Evolutionary conservation across 2,888 invertebrate genomes (phyloP), one percentile per base, ranked within the genome.

Genomic region (Epinotia bilunana): DNA sequence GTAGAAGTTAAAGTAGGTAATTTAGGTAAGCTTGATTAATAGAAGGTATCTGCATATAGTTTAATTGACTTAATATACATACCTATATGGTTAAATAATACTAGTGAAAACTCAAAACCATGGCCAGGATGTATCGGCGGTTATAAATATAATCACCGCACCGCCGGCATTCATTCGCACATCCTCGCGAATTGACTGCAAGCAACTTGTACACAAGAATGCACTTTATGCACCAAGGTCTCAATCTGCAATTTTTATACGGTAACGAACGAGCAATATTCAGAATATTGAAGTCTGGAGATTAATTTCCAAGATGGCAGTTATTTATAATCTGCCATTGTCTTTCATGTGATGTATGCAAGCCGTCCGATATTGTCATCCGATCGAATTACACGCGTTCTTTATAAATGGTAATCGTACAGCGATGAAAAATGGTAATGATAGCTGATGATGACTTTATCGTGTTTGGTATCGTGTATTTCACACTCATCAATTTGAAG

Each of bases 291-390:
- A 91, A 91, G 89, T 88, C 85, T 82, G 79, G 86, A 93, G 91
- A 93, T 93, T 94, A 93, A 94, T 94, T 90, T 90, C 88, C 89
- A 87, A 92, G 90, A 91, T 90, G 91, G 89, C 90, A 89, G 88
- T 91, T 88, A 94, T 93, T 92, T 91, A 94, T 92, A 90, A 91
- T 90, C 89, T 82, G 80, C 90, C 91, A 92, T 94, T 93, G 93
- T 93, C 87, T 91, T 88, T 80, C 86, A 83, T 83, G 82, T 93
- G 93, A 92, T 91, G 90, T 92, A 90, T 92, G 86, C 86, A 86
- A 86, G 82, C 82, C 80, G 78, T 80, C 80, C 78, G 76, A 69
- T 81, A 79, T 81, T 83, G 85, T 83, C 86, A 88, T 89, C 86
- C 85, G 86, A 89, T 88, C 89, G 80, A 80, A 81, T 83, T 80